Percentiles rank a stretch among this genome's conserved stretches.
phyloP scores from a whole-genome alignment of 1,140 invertebrate species.

The Tenebrio molitor region DNA sequence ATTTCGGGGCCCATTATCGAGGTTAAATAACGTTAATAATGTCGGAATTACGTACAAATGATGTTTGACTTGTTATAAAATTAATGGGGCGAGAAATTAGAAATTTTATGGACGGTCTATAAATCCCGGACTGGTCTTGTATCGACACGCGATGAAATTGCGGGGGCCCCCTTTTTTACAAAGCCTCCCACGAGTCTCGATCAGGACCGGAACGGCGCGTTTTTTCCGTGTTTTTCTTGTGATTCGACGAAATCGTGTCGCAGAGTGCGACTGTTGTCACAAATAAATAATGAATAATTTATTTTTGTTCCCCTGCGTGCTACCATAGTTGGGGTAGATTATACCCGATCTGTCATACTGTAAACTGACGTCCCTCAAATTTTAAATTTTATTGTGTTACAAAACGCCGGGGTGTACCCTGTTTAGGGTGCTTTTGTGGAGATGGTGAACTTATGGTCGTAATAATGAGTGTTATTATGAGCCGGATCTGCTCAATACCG shows the following conservation, averaged over 20 bases:
- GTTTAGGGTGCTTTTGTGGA: slow-evolving; percentile 46
- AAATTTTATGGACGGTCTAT: slow-evolving; percentile 58
- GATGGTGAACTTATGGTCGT: slow-evolving; percentile 48
- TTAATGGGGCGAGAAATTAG: slow-evolving; percentile 61
- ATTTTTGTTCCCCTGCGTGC: slow-evolving; percentile 17
- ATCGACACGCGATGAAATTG: slow-evolving; percentile 29
- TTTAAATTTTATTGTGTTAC: slow-evolving; percentile 53
- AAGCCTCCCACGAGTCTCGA: background rate
- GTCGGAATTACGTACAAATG: slow-evolving; percentile 56
- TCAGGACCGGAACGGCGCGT: slow-evolving; percentile 1
- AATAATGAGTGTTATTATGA: slow-evolving; percentile 38
- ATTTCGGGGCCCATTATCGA: slow-evolving; percentile 52
- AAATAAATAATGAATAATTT: slow-evolving; percentile 40
- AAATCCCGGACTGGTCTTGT: slow-evolving; percentile 46
- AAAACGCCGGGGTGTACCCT: slow-evolving; percentile 49
- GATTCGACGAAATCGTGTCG: background rate
- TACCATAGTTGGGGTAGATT: slow-evolving; percentile 29
- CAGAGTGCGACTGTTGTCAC: background rate
- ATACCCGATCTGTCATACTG: slow-evolving; percentile 51
- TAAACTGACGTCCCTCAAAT: slow-evolving; percentile 50
- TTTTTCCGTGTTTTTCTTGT: background rate
- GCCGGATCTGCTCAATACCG: too few species aligned
- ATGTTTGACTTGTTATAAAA: slow-evolving; percentile 61
- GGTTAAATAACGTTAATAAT: slow-evolving; percentile 57
- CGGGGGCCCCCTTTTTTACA: slow-evolving; percentile 16